Evolutionary conservation across 2,797 vertebrate genomes (phyloP).

Genomic region (Sebastes kiyomatsui): DNA sequence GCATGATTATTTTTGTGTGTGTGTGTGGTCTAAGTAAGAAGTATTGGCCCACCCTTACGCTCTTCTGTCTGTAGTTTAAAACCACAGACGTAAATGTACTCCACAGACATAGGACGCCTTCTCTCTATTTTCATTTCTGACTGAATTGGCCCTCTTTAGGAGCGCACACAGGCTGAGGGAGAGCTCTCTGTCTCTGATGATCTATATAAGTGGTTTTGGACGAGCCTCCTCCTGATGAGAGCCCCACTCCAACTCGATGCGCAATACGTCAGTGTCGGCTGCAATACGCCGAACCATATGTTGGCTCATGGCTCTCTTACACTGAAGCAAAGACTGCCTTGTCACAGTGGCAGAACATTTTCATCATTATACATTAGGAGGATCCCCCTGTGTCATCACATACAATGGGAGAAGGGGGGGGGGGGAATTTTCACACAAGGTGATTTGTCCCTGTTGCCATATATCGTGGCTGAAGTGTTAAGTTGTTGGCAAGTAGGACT

Average conservation of each 20-base stretch:
- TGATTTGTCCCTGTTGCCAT: slow-evolving; percentile 42
- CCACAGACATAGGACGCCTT: slow-evolving; percentile 19
- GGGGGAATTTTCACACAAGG: slow-evolving; percentile 28
- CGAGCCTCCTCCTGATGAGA: slow-evolving; percentile 70
- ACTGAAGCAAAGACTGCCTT: slow-evolving; percentile 54
- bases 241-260: slow-evolving; percentile 62
- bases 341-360: slow-evolving; percentile 69
- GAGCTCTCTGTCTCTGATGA: slow-evolving; percentile 72
- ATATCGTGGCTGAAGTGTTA: slow-evolving; percentile 28
- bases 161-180: slow-evolving; percentile 48
- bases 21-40: slow-evolving; percentile 77
- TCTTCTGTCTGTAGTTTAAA: slow-evolving; percentile 55
- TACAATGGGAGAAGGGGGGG: slow-evolving; percentile 41
- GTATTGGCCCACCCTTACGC: slow-evolving; percentile 50
- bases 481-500: slow-evolving; percentile 19
- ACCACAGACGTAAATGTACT: slow-evolving; percentile 53
- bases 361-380: slow-evolving; percentile 73
- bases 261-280: slow-evolving; percentile 77
- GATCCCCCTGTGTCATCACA: slow-evolving; percentile 58
- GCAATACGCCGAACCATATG: slow-evolving; percentile 77
- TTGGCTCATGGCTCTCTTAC: slow-evolving; percentile 58
- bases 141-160: slow-evolving; percentile 54
- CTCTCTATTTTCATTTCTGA: slow-evolving; percentile 60
- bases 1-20: slow-evolving; percentile 38
- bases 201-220: slow-evolving; percentile 74